Evolutionary conservation across 2,113 vertebrate species (phyloP), one percentile per base, ranked within the genome.

Genomic region (Pteropus alecto): DNA sequence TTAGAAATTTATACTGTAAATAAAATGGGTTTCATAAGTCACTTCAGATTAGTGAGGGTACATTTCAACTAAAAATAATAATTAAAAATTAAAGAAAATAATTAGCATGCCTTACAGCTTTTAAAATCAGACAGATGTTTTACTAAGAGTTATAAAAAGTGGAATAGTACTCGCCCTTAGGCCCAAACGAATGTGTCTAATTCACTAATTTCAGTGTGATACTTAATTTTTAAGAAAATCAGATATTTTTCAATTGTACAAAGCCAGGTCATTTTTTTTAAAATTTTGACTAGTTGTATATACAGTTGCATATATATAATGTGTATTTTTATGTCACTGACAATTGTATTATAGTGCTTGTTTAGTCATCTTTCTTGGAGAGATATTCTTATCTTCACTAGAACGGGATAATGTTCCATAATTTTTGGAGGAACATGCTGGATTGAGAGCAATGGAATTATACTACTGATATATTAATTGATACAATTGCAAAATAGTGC

Each of bases 81-180:
- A 98, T 98, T 98, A 98, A 98, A 97, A 98, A 98, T 95, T 56
- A 97, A 98, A 94, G 51, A 95, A 96, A 97, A 98, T 43, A 67
- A 96, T 97, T 98, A 96, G 22, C 97, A 88, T 94, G 97, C 30
- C 76, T 97, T 98, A 82, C 68, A 98, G 81, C 60, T 92, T 98
- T 76, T 96, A 97, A 94, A 95, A 95, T 65, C n/a, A 97, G 70
- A 95, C 92, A 92, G 61, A 88, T 79, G 43, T 82, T 97, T 83
- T 93, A 71, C 63, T 97, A 97, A 96, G 41, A 92, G 96, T 95
- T 96, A 95, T 73, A 93, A 97, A 98, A 92, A 97, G 56, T 97
- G 28, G 30, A 97, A 85, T 91, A 95, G 77, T 78, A 89, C 81
- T 97, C 97, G 95, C 96, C 96, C 71, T 91, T 92, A 93, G 76